phyloP scores from a whole-genome alignment of 2,888 invertebrate genomes.

The Thymelicus acteon region DNA sequence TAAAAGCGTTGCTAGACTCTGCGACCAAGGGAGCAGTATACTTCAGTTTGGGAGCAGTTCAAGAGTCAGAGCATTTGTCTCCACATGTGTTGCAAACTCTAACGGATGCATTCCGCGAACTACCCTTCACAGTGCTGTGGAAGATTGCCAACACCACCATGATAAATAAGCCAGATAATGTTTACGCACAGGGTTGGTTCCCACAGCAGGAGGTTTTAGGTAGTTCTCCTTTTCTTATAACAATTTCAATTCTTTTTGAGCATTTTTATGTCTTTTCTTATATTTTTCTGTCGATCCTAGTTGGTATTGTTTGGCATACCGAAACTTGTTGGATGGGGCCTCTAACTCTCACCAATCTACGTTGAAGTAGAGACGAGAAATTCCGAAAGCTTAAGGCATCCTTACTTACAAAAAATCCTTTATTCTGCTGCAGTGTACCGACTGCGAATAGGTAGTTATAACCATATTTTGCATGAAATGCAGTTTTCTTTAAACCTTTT shows the following conservation, averaged over 20 bases:
- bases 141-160: constrained; percentile 76
- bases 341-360: no score
- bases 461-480: not conserved
- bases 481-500: not conserved
- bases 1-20: constrained; percentile 65
- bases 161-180: constrained; percentile 71
- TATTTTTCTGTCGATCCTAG: no score
- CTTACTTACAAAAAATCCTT: no score
- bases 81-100: constrained; percentile 65
- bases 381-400: no score
- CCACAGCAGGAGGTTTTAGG: constrained; percentile 84
- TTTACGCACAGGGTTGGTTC: constrained; percentile 77
- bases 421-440: no score
- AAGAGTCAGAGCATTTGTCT: constrained; percentile 73
- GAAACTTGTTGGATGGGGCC: no score
- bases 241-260: not conserved
- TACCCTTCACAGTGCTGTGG: constrained; percentile 81
- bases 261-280: no score
- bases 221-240: constrained; percentile 45
- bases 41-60: constrained; percentile 80
- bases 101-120: constrained; percentile 72
- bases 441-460: no score
- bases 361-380: no score
- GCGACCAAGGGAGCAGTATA: constrained; percentile 75
- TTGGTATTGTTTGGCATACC: no score